Percentiles rank a stretch among this genome's conserved stretches.
Conservation (phyloP, 2,797 vertebrate species). For the Falco cherrug region DNA sequence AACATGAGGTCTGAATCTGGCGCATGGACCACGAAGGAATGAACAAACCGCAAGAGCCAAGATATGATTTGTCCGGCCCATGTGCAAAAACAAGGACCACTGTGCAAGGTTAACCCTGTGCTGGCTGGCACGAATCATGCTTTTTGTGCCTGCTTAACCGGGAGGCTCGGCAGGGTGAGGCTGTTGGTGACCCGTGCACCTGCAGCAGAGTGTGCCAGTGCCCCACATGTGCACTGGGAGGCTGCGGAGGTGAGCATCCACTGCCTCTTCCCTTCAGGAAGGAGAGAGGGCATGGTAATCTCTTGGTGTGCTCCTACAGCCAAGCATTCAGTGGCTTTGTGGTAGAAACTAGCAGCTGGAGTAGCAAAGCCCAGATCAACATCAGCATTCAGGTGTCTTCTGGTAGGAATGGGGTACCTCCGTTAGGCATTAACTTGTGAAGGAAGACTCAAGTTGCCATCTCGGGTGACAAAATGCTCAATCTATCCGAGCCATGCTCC, state of each 20-base stretch:
- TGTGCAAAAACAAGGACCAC: neutral
- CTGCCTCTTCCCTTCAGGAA: neutral
- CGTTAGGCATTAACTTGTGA: neutral
- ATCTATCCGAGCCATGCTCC: neutral
- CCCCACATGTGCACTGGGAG: neutral
- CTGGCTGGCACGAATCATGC: neutral
- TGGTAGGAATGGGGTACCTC: neutral
- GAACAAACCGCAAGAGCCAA: neutral
- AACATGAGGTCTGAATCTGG: neutral
- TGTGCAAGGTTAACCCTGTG: neutral
- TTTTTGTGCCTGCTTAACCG: neutral
- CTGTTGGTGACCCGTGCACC: accelerated
- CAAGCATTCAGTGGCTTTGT: accelerated
- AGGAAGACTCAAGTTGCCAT: neutral
- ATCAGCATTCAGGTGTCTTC: neutral
- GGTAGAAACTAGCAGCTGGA: neutral
- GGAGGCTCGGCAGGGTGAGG: neutral
- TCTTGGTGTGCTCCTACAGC: neutral
- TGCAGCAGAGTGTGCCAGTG: neutral
- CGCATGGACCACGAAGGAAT: neutral
- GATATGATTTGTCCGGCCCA: neutral
- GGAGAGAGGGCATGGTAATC: neutral
- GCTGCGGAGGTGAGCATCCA: neutral
- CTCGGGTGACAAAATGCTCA: neutral
- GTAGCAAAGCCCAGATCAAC: neutral